A percentile compares a stretch with the other conserved stretches of the same genome.
These are phyloP conservation scores for Drymonia ruficornis DNA, from an alignment of 2,888 invertebrate species.

Conservation along the genomic window DNA sequence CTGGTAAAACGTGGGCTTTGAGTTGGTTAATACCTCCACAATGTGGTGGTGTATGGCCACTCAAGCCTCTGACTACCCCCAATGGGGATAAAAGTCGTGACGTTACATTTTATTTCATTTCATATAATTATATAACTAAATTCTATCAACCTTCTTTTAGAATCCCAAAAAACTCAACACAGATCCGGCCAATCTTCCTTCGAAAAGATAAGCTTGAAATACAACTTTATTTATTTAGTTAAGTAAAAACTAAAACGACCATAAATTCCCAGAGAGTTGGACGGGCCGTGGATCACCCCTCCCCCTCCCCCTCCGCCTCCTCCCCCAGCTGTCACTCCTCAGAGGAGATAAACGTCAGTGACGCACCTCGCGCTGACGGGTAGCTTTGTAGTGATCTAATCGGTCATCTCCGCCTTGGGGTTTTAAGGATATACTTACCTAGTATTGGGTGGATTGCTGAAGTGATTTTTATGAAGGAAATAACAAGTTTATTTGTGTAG, in stretches of 20 bases:
- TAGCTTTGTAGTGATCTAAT: constrained; percentile 4
- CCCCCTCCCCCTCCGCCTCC: not conserved
- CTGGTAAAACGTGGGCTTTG: no score
- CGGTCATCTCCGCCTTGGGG: constrained; percentile 1
- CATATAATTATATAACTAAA: no score
- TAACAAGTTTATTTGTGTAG: no score
- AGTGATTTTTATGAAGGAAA: not conserved
- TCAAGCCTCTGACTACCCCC: no score
- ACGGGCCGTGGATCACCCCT: not conserved
- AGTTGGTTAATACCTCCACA: no score
- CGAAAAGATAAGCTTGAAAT: not conserved
- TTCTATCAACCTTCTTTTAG: not conserved
- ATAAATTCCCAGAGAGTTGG: constrained; percentile 1
- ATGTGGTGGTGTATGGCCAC: no score
- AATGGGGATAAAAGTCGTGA: no score
- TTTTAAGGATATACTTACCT: not conserved
- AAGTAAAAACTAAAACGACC: constrained; percentile 3
- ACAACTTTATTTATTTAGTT: not conserved
- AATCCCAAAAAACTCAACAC: not conserved
- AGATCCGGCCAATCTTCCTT: not conserved
- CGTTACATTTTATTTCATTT: no score
- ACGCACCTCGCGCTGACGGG: constrained; percentile 1
- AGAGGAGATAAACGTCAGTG: constrained; percentile 8
- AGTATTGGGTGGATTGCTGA: not conserved
- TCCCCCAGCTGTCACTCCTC: constrained; percentile 1